These are phyloP conservation scores for Drosophila oshimai DNA, from an alignment of 1,140 invertebrate species.

Conservation along the genomic window DNA sequence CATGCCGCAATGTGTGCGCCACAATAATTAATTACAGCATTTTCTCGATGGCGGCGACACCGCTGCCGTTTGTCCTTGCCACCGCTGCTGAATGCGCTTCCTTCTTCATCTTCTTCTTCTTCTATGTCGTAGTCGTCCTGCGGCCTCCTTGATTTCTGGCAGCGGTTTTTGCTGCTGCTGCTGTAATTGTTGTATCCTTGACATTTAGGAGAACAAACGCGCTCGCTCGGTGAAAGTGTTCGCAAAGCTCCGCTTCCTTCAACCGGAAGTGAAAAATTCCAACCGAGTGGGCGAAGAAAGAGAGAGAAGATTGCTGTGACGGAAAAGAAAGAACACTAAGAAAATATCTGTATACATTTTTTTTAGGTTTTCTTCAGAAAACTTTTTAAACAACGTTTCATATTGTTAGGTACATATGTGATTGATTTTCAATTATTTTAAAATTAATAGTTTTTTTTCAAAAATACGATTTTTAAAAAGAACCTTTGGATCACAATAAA, in stretches of 20 bases:
- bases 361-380: too few species aligned
- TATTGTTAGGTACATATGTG: neutral
- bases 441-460: neutral
- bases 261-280: constrained; percentile 55
- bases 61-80: constrained; percentile 31
- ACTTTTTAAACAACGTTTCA: too few species aligned
- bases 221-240: constrained; percentile 10
- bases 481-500: too few species aligned
- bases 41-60: constrained; percentile 45
- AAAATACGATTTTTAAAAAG: too few species aligned
- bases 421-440: neutral
- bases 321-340: neutral
- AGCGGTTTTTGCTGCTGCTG: constrained; percentile 11
- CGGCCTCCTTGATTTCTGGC: neutral
- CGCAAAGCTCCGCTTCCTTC: constrained; percentile 20
- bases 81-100: constrained; percentile 4
- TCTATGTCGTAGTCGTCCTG: neutral
- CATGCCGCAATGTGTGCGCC: constrained; percentile 58
- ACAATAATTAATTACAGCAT: constrained; percentile 73
- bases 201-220: constrained; percentile 55
- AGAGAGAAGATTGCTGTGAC: neutral
- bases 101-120: neutral
- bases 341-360: neutral
- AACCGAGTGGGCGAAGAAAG: constrained; percentile 6
- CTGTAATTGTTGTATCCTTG: constrained; percentile 65